Evolutionary conservation across 2,797 vertebrate species (phyloP).

Genomic region (Takifugu rubripes): DNA sequence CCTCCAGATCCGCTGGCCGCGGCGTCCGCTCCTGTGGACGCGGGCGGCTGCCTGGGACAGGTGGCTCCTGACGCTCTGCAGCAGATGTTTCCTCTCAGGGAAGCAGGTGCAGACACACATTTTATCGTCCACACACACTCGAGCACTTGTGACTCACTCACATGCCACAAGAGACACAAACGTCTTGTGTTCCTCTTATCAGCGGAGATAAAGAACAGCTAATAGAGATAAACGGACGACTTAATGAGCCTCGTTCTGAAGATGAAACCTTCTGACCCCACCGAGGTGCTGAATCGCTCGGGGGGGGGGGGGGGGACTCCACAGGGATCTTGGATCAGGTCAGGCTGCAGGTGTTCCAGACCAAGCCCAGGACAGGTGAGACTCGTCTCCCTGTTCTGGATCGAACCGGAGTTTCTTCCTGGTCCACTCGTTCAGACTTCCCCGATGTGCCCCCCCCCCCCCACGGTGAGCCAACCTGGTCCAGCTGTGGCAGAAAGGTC

Average conservation of each 20-base stretch:
- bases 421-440: no score
- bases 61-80: constrained; percentile 61
- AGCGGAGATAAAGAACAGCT: constrained; percentile 30
- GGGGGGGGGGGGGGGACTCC: no score
- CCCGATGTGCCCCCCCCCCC: no score
- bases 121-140: constrained; percentile 4
- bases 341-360: no score
- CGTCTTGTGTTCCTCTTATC: constrained; percentile 43
- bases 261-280: neutral
- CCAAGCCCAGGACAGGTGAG: no score
- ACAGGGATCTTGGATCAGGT: no score
- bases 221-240: constrained; percentile 20
- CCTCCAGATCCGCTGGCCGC: constrained; percentile 18
- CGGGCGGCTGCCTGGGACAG: constrained; percentile 37
- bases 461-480: no score
- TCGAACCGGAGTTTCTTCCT: no score
- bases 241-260: constrained; percentile 1
- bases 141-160: constrained; percentile 26
- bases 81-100: constrained; percentile 68
- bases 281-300: no score
- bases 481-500: no score
- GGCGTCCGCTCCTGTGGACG: constrained; percentile 12
- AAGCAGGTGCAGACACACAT: constrained; percentile 62
- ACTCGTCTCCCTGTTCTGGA: no score
- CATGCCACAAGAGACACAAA: constrained; percentile 28